A percentile compares a stretch with the other conserved stretches of the same genome.
Evolutionary conservation across 2,113 vertebrate genomes (phyloP).

Genomic region (Nibea coibor): DNA sequence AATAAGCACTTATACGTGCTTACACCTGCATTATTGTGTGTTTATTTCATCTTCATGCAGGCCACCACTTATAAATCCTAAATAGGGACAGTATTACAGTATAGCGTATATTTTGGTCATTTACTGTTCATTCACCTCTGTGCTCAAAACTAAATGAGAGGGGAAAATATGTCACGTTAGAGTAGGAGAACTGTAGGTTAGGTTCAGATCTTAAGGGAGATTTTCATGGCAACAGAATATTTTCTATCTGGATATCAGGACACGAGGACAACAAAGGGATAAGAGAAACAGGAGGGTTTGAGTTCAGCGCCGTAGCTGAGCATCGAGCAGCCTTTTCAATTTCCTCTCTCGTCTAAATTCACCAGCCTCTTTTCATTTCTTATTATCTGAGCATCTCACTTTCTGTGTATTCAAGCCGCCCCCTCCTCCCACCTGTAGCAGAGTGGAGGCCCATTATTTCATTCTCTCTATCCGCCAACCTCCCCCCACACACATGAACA

Average conservation of each 20-base stretch:
- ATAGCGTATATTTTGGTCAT: no score
- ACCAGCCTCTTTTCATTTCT: slow-evolving; percentile 6
- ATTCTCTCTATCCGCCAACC: slow-evolving; percentile 4
- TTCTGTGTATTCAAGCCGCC: slow-evolving; percentile 23
- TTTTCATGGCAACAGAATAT: background rate
- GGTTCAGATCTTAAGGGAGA: background rate
- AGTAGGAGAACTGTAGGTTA: no score
- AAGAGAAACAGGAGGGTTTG: background rate
- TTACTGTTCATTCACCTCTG: no score
- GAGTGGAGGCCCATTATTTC: slow-evolving; percentile 47
- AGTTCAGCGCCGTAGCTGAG: background rate
- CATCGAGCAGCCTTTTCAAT: background rate
- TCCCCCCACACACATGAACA: background rate
- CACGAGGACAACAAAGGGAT: background rate
- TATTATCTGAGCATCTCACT: slow-evolving; percentile 48
- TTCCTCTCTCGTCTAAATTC: slow-evolving; percentile 16
- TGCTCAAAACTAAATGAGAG: no score
- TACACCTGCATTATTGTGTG: no score
- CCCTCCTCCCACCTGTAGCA: slow-evolving; percentile 58
- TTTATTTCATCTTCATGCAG: background rate
- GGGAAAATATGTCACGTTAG: no score
- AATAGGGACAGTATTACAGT: no score
- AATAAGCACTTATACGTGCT: no score
- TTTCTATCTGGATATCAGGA: background rate
- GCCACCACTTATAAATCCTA: background rate